Evolutionary conservation across 2,797 vertebrate species (phyloP).

Genomic region (Antrozous pallidus): DNA sequence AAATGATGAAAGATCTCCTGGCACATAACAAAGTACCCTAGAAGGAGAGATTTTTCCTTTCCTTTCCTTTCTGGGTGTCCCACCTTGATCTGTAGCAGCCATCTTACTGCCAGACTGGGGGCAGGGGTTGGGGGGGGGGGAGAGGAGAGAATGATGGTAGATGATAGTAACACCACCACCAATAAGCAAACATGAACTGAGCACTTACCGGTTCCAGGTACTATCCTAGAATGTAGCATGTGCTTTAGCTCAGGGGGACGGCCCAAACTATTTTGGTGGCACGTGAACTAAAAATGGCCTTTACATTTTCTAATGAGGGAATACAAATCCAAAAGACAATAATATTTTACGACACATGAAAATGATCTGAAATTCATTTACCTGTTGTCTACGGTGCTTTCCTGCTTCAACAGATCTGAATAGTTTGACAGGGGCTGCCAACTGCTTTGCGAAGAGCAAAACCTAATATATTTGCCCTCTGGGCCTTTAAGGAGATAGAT

Average conservation of each 20-base stretch:
- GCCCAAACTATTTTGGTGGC: background rate
- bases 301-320: background rate
- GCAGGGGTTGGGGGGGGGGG: fast-evolving
- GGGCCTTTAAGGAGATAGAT: background rate
- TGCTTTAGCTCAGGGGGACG: background rate
- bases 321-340: background rate
- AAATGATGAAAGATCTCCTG: background rate
- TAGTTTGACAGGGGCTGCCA: background rate
- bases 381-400: background rate
- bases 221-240: background rate
- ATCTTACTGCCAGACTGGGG: background rate
- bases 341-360: background rate
- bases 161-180: background rate
- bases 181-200: background rate
- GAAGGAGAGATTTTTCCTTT: background rate
- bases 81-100: background rate
- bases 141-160: background rate
- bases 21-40: background rate
- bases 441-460: background rate
- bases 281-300: background rate
- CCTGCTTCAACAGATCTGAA: background rate
- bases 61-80: background rate
- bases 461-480: background rate
- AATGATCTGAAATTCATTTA: background rate
- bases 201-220: background rate